A percentile compares a stretch with the other conserved stretches of the same genome.
These are phyloP conservation scores for Ibycter americanus DNA, from an alignment of 2,797 vertebrate species.

Conservation along the genomic window DNA sequence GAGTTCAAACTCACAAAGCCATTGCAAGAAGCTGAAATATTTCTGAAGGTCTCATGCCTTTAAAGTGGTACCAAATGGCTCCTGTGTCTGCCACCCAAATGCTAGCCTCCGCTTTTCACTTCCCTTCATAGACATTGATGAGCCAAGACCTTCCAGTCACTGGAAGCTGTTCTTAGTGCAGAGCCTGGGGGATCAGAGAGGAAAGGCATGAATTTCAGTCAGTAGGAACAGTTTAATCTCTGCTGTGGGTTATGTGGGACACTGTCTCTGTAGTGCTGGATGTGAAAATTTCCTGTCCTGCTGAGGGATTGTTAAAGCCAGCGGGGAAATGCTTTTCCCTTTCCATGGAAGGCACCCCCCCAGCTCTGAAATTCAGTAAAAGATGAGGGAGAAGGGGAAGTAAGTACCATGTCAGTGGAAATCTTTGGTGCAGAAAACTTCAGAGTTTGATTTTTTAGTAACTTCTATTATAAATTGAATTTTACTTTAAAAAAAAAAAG, in stretches of 20 bases:
- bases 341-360: background rate
- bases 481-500: background rate
- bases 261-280: background rate
- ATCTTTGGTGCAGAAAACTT: background rate
- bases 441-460: background rate
- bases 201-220: background rate
- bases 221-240: background rate
- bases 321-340: background rate
- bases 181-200: background rate
- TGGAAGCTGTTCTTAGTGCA: background rate
- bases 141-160: background rate
- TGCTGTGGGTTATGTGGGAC: background rate
- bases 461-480: background rate
- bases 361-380: background rate
- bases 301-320: background rate
- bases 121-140: background rate
- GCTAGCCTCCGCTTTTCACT: background rate
- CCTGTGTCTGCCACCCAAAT: background rate
- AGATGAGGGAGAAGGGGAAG: background rate
- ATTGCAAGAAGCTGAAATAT: background rate
- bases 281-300: background rate
- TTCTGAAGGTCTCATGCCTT: background rate
- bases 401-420: background rate
- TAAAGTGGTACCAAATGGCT: background rate
- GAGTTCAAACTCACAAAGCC: background rate